Base-by-base conservation (phyloP, 2,888 invertebrate genomes). In the Tubulanus polymorphus region DNA sequence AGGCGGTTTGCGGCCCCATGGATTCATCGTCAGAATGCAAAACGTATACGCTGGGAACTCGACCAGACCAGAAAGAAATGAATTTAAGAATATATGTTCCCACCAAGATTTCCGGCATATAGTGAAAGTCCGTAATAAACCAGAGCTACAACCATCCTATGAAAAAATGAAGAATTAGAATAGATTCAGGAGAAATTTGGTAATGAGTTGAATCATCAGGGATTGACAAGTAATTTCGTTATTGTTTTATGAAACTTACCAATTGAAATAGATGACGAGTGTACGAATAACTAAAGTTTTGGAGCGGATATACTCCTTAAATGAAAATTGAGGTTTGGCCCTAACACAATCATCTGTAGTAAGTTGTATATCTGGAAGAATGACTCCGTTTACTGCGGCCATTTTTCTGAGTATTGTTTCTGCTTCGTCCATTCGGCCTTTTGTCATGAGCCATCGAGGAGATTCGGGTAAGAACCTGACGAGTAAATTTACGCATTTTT, bases 41-140 rank as follows among this genome's bases (percentile, higher is more conserved):
- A 77, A 46, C 55, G 74, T 53, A 53, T 75, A 70, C 23, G 77
- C 78, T 0, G 79, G 75, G 37, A 80, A 70, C 63, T 81, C 82
- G 20, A 80, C 72, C 2, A 75, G 67, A 1, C 88, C 91, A 25
- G 90, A 88, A 15, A 91, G 81, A n/a, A 90, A 87, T 52, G 92
- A 90, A 73, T 91, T 93, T 6, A 87, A 71, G 76, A 91, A 93
- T 57, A 91, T n/a, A n/a, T 88, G 68, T 91, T 83, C 1, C 91
- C 91, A 0, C 87, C 88, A 3, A 90, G 82, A 67, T 89, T 86
- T 0, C 89, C 88, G 54, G 90, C 86, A 76, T 89, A 91, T 74
- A 91, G 89, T 0, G 90, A 87, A n/a, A 92, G 86, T 0, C 92
- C 92, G 71, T 90, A 94, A 80, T 92, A 90, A 63, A 90, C 88